Conservation (phyloP, 2,113 vertebrate genomes). For the Erythrocebus patas region DNA sequence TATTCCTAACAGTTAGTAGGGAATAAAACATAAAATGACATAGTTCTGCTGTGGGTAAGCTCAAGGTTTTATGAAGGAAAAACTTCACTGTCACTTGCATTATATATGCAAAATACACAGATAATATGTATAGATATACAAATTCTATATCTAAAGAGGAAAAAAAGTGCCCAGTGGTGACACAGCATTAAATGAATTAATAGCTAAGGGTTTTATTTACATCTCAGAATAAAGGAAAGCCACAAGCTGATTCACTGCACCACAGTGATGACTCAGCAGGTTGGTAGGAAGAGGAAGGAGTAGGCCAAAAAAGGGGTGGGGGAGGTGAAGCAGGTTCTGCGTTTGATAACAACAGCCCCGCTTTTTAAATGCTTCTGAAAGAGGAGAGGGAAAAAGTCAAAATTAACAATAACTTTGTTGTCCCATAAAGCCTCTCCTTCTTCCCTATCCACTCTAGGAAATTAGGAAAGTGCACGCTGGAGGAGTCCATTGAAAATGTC, state of each 20-base stretch:
- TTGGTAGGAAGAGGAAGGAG: not conserved
- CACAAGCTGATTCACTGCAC: not conserved
- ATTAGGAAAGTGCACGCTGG: not conserved
- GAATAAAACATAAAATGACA: conserved; percentile 1
- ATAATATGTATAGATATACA: not conserved
- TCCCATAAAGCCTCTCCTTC: not conserved
- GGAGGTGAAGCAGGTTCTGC: not conserved
- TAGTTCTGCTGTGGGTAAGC: not conserved
- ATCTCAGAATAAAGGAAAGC: not conserved
- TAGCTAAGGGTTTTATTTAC: not conserved
- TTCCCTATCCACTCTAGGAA: not conserved
- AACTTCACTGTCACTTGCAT: not conserved
- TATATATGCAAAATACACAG: not conserved
- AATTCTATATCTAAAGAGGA: not conserved
- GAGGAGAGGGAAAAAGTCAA: not conserved
- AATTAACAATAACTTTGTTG: not conserved
- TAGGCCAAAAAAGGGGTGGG: not conserved
- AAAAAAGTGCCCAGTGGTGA: not conserved
- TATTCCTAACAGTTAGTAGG: not conserved
- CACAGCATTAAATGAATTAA: not conserved
- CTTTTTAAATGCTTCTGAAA: conserved; percentile 8
- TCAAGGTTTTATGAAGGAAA: not conserved
- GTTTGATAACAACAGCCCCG: not conserved
- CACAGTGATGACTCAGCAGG: not conserved
- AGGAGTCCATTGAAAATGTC: not conserved